Evolutionary conservation across 1,140 invertebrate genomes (phyloP).

Genomic region (Nilaparvata lugens): DNA sequence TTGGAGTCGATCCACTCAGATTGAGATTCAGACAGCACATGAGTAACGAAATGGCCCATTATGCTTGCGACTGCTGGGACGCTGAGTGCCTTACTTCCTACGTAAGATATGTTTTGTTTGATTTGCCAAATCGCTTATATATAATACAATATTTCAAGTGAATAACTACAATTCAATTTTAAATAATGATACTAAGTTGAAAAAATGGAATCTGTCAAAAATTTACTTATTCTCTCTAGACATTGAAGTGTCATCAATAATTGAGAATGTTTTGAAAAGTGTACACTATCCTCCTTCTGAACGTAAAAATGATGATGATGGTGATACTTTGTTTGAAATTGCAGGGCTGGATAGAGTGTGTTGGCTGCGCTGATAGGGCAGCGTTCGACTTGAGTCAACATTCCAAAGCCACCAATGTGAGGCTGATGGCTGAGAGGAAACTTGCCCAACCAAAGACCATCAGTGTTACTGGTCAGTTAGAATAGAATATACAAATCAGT

Average conservation of each 20-base stretch:
- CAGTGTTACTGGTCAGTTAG: slow-evolving; percentile 43
- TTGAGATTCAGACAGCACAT: slow-evolving; percentile 96
- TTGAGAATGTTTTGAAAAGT: no score
- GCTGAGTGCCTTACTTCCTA: slow-evolving; percentile 92
- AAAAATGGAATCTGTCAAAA: no score
- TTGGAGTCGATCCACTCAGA: slow-evolving; percentile 79
- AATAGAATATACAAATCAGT: no score
- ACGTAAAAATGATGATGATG: no score
- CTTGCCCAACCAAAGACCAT: slow-evolving; percentile 71
- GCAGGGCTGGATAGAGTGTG: slow-evolving; percentile 98
- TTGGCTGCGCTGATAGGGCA: slow-evolving; percentile 97
- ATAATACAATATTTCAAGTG: no score
- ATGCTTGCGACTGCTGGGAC: slow-evolving; percentile 99
- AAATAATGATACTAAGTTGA: no score
- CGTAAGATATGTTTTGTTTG: slow-evolving; percentile 40
- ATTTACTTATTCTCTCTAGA: no score
- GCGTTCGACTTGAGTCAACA: slow-evolving; percentile 96
- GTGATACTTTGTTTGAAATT: slow-evolving; percentile 14
- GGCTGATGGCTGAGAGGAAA: slow-evolving; percentile 84
- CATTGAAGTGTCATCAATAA: no score
- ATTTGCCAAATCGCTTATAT: no score
- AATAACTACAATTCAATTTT: no score
- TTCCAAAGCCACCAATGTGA: slow-evolving; percentile 81
- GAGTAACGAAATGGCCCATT: slow-evolving; percentile 99
- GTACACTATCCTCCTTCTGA: no score